Evolutionary conservation across 2,113 vertebrate species (phyloP).

Genomic region (Strix aluco): DNA sequence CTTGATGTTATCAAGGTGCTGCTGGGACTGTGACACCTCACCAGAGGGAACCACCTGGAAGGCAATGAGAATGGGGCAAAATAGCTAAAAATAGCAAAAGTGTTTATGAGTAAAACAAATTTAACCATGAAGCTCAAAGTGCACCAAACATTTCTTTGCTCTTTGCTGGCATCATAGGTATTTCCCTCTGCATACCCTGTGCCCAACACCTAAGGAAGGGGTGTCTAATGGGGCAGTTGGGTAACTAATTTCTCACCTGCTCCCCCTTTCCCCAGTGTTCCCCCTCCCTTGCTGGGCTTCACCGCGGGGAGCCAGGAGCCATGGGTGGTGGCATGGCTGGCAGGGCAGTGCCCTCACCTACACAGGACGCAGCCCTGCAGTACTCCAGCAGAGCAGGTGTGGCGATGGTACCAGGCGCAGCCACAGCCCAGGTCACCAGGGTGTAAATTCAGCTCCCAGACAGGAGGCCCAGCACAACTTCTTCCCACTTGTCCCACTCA

Average conservation of each 20-base stretch:
- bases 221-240: accelerated
- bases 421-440: not conserved
- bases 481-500: not conserved
- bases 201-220: not conserved
- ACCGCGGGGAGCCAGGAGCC: accelerated
- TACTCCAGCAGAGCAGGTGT: not conserved
- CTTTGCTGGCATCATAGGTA: not conserved
- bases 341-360: not conserved
- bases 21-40: not conserved
- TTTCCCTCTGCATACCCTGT: not conserved
- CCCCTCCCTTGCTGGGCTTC: not conserved
- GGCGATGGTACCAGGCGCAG: not conserved
- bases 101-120: not conserved
- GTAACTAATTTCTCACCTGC: not conserved
- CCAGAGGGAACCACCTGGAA: not conserved
- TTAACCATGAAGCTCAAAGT: not conserved
- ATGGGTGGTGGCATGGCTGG: accelerated
- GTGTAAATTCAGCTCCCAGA: not conserved
- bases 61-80: not conserved
- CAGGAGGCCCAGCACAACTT: not conserved
- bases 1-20: not conserved
- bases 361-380: accelerated
- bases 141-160: not conserved
- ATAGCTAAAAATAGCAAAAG: not conserved
- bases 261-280: not conserved